Conservation (phyloP, 1,140 invertebrate species). For the Orchesella cincta region DNA sequence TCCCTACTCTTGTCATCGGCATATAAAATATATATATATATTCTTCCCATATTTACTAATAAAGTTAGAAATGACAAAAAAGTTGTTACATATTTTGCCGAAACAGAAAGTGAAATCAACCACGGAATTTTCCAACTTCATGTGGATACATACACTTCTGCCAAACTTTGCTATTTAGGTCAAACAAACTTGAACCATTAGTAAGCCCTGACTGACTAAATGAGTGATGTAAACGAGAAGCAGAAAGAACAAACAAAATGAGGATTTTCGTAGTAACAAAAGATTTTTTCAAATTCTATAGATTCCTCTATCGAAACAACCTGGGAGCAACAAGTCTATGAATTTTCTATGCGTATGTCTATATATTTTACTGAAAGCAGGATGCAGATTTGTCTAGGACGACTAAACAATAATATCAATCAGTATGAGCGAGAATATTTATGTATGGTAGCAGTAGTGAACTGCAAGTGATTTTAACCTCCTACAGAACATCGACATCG, state of each 20-base stretch:
- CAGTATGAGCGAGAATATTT: background rate
- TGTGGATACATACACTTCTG: background rate
- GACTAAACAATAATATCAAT: conserved; percentile 18
- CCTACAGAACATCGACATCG: conserved; percentile 25
- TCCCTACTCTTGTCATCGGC: too few relatives aligned
- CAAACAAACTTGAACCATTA: conserved; percentile 18
- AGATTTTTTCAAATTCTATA: background rate
- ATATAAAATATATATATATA: too few relatives aligned
- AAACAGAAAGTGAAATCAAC: background rate
- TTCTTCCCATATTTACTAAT: too few relatives aligned
- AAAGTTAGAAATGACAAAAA: too few relatives aligned
- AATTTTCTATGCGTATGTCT: background rate
- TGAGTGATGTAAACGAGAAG: background rate
- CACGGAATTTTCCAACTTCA: background rate
- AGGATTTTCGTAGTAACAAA: background rate
- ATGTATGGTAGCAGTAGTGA: background rate
- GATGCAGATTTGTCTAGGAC: background rate
- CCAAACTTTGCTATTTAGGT: conserved; percentile 4
- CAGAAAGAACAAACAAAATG: background rate
- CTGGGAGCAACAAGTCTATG: too few relatives aligned
- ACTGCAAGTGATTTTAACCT: conserved; percentile 24
- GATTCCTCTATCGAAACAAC: background rate
- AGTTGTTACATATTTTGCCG: too few relatives aligned
- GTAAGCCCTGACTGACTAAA: conserved; percentile 13
- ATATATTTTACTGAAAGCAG: background rate